These are phyloP conservation scores for Oryzias celebensis DNA, from an alignment of 2,113 vertebrate genomes.

Conservation along the genomic window DNA sequence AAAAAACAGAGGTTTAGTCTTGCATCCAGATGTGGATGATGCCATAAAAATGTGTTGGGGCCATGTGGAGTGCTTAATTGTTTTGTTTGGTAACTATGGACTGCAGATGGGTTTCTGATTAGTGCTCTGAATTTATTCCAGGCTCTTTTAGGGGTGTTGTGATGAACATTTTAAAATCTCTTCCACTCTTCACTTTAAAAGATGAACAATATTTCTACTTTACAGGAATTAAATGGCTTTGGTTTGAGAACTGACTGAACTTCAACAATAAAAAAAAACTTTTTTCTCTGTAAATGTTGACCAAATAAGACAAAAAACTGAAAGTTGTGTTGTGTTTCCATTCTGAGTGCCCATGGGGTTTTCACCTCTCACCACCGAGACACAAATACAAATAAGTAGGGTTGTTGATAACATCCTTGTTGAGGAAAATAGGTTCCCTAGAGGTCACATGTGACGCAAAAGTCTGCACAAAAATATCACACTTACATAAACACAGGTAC, in stretches of 20 bases:
- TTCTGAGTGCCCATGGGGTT: conserved; percentile 3
- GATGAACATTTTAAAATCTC: conserved; percentile 14
- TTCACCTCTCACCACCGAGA: neutral
- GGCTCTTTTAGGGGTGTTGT: neutral
- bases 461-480: neutral
- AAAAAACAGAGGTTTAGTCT: conserved; percentile 14
- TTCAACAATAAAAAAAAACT: conserved; percentile 5
- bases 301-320: neutral
- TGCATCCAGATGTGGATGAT: conserved; percentile 59
- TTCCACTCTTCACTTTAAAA: conserved; percentile 5
- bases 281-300: neutral
- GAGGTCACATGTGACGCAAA: conserved; percentile 2
- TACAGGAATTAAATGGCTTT: conserved; percentile 13
- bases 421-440: neutral
- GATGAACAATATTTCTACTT: neutral
- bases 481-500: neutral
- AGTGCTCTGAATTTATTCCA: conserved; percentile 18
- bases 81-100: conserved; percentile 52
- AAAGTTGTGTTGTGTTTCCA: neutral
- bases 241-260: neutral
- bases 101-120: conserved; percentile 28
- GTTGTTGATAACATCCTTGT: neutral
- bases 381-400: neutral
- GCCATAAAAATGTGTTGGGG: conserved; percentile 16
- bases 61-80: conserved; percentile 10